Evolutionary conservation across 2,797 vertebrate species (phyloP), one percentile per base, ranked within the genome.

Genomic region (Chiroxiphia lanceolata): DNA sequence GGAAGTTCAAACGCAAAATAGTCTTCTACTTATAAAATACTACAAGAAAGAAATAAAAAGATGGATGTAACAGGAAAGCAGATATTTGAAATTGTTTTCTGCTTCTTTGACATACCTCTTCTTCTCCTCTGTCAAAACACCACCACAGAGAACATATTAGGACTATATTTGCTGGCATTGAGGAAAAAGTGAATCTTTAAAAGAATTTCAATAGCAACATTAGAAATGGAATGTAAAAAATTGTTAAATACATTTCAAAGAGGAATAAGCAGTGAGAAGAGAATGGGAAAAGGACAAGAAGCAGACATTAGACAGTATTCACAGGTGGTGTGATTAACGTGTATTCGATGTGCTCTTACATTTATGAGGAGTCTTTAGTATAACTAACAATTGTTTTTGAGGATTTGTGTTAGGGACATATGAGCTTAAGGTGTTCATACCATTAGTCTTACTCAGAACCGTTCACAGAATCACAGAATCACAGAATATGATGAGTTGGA

Each of bases 81-180:
- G 87, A 13, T 84, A 69, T 80, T 42, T 82, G 21, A 89, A 82
- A 40, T 15, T 57, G 16, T 34, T 91, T 87, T 33, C n/a, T 80
- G 47, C 33, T 83, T 70, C 40, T 56, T 83, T 89, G 74, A 61
- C 25, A 61, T 71, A 68, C 11, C 5, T 56, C 34, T 87, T 90
- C 79, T 83, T 83, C 16, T 78, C 20, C 25, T 68, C 53, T 87
- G 25, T 64, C 38, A 78, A 60, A 90, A 84, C 42, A 67, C 15
- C 11, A 48, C 26, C 17, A 20, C 33, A 78, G 38, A 68, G 33
- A 77, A 84, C 20, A 33, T 29, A 57, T 6, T 67, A 63, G 33
- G 40, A 21, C 5, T 80, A 3, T 26, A 60, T 76, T 72, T 70
- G 21, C 47, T 61, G 27, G 11, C 79, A 65, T 1, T 44, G 42